phyloP scores from a whole-genome alignment of 2,113 vertebrate genomes.

The Pampusana beccarii region DNA sequence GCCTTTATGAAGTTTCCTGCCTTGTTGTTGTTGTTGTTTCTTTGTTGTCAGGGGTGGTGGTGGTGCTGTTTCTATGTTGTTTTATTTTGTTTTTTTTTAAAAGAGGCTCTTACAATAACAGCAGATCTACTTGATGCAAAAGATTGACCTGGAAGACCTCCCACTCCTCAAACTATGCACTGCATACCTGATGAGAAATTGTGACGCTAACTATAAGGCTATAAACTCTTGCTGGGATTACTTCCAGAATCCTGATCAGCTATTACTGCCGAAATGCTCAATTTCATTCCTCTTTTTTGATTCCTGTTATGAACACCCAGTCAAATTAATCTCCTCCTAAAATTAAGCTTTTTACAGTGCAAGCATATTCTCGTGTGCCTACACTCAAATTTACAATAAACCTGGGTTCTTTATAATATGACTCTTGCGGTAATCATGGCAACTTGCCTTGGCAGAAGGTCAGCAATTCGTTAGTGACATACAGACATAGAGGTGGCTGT shows the following conservation, averaged over 20 bases:
- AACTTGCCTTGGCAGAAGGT: not conserved
- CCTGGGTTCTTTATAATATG: not conserved
- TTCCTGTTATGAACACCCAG: not conserved
- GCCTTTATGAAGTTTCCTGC: not conserved
- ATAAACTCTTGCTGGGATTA: not conserved
- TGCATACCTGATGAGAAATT: not conserved
- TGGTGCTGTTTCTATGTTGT: accelerated
- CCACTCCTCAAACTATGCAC: not conserved
- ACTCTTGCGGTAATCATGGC: not conserved
- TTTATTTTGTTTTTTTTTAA: not conserved
- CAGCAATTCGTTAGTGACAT: not conserved
- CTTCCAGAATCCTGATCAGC: not conserved
- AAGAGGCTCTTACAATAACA: not conserved
- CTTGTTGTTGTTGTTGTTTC: not conserved
- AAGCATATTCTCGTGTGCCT: not conserved
- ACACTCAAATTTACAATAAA: not conserved
- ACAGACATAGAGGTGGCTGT: not conserved
- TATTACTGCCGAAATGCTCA: not conserved
- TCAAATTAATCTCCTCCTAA: not conserved
- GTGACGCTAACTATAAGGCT: not conserved
- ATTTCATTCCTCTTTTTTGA: not conserved
- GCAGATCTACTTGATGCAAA: not conserved
- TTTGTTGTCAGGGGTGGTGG: accelerated
- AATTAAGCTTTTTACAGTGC: not conserved
- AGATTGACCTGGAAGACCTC: not conserved